Percentiles rank a stretch among this genome's conserved stretches.
These are phyloP conservation scores for Epinephelus moara DNA, from an alignment of 2,113 vertebrate species.

Conservation along the genomic window DNA sequence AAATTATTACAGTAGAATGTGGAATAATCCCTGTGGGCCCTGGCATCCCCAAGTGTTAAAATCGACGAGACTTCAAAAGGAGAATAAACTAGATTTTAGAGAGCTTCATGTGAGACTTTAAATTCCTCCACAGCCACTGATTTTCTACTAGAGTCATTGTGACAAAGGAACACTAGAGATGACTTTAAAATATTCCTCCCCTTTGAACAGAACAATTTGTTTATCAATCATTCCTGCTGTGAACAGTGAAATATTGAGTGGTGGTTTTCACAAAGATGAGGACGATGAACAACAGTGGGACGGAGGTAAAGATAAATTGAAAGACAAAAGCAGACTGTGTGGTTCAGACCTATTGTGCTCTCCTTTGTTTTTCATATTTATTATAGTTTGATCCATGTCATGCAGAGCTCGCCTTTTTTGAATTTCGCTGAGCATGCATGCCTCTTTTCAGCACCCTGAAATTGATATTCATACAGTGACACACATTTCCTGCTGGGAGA, in stretches of 20 bases:
- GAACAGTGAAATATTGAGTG: neutral
- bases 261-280: neutral
- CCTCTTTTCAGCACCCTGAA: no score
- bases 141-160: neutral
- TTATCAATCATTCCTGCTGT: neutral
- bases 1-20: neutral
- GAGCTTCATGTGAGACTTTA: neutral
- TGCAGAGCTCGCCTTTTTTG: neutral
- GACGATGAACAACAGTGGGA: neutral
- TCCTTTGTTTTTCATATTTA: neutral
- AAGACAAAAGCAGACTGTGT: no score
- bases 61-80: neutral
- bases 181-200: neutral
- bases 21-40: neutral
- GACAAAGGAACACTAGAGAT: neutral
- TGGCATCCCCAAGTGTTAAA: neutral
- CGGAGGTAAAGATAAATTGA: neutral
- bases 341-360: neutral
- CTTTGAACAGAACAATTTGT: neutral
- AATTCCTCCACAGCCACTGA: neutral
- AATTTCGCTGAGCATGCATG: slow-evolving; percentile 2
- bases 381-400: neutral
- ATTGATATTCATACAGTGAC: neutral
- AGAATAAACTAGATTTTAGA: neutral
- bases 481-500: neutral